Evolutionary conservation across 2,113 vertebrate species (phyloP), one percentile per base, ranked within the genome.

Genomic region (Mionectes macconnelli): DNA sequence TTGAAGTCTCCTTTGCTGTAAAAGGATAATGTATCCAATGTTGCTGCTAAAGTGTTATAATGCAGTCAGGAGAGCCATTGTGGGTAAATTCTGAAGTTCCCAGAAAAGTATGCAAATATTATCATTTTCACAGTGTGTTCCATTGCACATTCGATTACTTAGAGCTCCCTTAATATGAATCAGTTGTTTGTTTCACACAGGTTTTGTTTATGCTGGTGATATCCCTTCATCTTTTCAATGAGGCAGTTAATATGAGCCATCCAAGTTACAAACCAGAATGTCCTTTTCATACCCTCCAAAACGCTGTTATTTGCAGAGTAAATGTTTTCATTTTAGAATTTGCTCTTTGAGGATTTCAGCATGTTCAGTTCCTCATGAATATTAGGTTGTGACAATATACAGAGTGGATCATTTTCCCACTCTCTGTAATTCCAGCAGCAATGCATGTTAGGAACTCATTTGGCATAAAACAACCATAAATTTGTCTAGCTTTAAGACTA

Each of bases 311-410:
- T 94, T 94, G 82, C 67, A 80, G 85, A 90, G 42, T 13, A 96
- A 96, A 96, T 83, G 30, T 78, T 94, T 95, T 90, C 53, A 57
- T 80, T 95, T 84, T 33, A 80, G 42, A 77, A 66, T 84, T 90
- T 15, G 14, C 42, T 88, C 47, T 74, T 86, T 60, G 76, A 91
- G 87, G 69, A 78, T 88, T 94, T 93, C 44, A 80, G 60, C 12
- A 37, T 20, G 21, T 77, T 91, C 62, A n/a, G 39, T 87, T 91
- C 33, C 56, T n/a, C 35, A 14, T 84, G 84, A 94, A 93, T 94
- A 92, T 84, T 69, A 92, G 57, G 42, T 84, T 93, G 62, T 89
- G 79, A 90, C 76, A 78, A 78, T 67, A 60, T 49, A 90, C 17
- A 76, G 57, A 93, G 52, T 50, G 76, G 79, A 87, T 86, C 9